These are phyloP conservation scores for Andricus curvator DNA, from an alignment of 2,888 invertebrate genomes.

Conservation along the genomic window DNA sequence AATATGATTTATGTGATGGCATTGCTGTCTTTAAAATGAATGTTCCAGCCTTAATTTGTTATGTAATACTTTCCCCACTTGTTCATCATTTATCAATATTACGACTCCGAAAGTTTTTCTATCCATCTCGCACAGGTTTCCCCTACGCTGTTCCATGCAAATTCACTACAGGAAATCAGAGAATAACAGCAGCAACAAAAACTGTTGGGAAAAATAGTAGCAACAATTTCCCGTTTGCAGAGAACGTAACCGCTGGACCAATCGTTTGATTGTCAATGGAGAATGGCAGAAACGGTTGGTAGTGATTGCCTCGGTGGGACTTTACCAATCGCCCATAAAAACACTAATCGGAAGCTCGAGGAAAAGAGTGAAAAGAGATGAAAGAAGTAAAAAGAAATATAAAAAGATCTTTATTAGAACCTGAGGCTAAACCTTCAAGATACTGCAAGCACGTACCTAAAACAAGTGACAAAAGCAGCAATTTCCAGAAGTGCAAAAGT, in stretches of 20 bases:
- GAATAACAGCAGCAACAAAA: not conserved
- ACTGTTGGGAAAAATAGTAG: not conserved
- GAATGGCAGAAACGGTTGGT: not conserved
- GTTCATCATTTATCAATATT: too few species aligned
- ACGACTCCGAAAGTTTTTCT: too few species aligned
- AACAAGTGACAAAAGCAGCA: slow-evolving; percentile 28
- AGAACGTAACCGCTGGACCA: not conserved
- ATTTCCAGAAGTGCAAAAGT: slow-evolving; percentile 13
- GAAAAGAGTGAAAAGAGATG: not conserved
- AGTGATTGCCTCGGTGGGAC: not conserved
- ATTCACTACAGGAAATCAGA: not conserved
- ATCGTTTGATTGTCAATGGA: slow-evolving; percentile 5
- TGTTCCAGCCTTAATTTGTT: too few species aligned
- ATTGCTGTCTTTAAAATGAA: too few species aligned
- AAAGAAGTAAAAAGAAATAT: slow-evolving; percentile 6
- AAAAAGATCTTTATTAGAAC: slow-evolving; percentile 33
- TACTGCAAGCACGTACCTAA: not conserved
- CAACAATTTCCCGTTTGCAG: not conserved
- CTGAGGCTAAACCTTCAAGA: slow-evolving; percentile 12
- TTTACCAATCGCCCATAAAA: slow-evolving; percentile 28
- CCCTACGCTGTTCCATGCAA: not conserved
- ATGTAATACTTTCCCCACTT: too few species aligned
- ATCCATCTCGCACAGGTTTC: too few species aligned
- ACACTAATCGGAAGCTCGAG: slow-evolving; percentile 31
- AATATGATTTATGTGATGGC: too few species aligned